Evolutionary conservation across 2,888 invertebrate species (phyloP), one percentile per base, ranked within the genome.

Genomic region (Pecten maximus): DNA sequence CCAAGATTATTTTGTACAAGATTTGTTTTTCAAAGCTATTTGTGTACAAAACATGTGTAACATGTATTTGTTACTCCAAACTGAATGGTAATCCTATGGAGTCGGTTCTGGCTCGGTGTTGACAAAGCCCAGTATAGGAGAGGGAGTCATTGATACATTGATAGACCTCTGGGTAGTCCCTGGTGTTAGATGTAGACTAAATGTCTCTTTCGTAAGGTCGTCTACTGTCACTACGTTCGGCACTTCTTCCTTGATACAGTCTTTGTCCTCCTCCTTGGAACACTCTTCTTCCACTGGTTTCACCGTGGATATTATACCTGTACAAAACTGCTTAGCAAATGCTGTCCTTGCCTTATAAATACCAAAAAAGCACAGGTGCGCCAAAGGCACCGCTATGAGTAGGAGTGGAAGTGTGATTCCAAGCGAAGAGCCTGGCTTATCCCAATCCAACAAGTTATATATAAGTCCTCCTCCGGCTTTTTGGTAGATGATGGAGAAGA

Each of bases 401-500:
- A 91, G 15, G 15, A 90, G 40, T 6, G 91, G 50, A 39, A 91
- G 16, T 8, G 87, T 28, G 3, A 92, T 2, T n/a, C 88, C 40
- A 15, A 87, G 44, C 4, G 94, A 54, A 12, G 39, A 90, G 40
- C 90, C 91, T 0, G 91, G 48, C 3, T 93, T 87, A 50, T 88
- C 87, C 94, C 94, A 94, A 89, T 94, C 92, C 50, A 94, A 89
- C 15, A 92, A 74, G 19, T 50, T 88, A 88, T 94, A 94, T 88
- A 94, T 92, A 0, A 89, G 89, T 8, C 90, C 92, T 39, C 92
- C 93, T 0, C 94, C 94, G 4, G 92, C 88, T 39, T 89, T 88
- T 28, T 93, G 92, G 88, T 94, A 94, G 44, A 94, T 93, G 12
- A 92, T 87, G 28, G 93, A 91, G 89, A 95, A 95, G 15, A 94